A percentile compares a stretch with the other conserved stretches of the same genome.
phyloP scores from a whole-genome alignment of 2,797 vertebrate species.

The Carapus acus region DNA sequence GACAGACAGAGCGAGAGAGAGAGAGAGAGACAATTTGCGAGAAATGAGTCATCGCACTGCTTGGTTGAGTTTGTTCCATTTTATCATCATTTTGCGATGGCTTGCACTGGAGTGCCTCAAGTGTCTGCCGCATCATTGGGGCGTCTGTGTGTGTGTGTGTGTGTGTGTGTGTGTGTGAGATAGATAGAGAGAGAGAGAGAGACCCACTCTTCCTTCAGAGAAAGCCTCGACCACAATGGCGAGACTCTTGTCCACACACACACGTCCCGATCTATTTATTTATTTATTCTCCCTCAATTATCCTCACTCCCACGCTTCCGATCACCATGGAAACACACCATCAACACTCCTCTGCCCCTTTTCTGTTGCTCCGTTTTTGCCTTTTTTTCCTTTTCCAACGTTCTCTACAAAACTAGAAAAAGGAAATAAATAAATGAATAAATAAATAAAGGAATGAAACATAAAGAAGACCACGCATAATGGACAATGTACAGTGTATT shows the following conservation, averaged over 20 bases:
- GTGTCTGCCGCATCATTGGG: slow-evolving; percentile 8
- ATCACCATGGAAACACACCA: slow-evolving; percentile 49
- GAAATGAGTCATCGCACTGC: slow-evolving; percentile 11
- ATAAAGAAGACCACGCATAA: slow-evolving; percentile 36
- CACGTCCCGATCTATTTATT: slow-evolving; percentile 55
- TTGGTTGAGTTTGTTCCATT: slow-evolving; percentile 6
- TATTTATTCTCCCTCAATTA: slow-evolving; percentile 52
- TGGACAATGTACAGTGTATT: slow-evolving; percentile 33
- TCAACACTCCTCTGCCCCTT: slow-evolving; percentile 29
- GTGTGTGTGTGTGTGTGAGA: too few species aligned
- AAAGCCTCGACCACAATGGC: slow-evolving; percentile 10
- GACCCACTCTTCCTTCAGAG: slow-evolving; percentile 43
- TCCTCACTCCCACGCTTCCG: slow-evolving; percentile 5
- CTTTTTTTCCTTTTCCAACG: slow-evolving; percentile 17
- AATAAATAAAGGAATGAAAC: too few species aligned
- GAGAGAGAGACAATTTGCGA: too few species aligned
- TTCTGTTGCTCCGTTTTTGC: slow-evolving; percentile 3
- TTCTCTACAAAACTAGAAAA: too few species aligned
- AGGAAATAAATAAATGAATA: too few species aligned
- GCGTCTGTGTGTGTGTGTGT: slow-evolving; percentile 5
- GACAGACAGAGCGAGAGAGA: too few species aligned
- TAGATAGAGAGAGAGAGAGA: too few species aligned
- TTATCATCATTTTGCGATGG: slow-evolving; percentile 7
- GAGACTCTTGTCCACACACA: slow-evolving; percentile 25
- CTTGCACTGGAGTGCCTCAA: slow-evolving; percentile 21